phyloP scores from a whole-genome alignment of 2,113 vertebrate species.

The Theristicus caerulescens region DNA sequence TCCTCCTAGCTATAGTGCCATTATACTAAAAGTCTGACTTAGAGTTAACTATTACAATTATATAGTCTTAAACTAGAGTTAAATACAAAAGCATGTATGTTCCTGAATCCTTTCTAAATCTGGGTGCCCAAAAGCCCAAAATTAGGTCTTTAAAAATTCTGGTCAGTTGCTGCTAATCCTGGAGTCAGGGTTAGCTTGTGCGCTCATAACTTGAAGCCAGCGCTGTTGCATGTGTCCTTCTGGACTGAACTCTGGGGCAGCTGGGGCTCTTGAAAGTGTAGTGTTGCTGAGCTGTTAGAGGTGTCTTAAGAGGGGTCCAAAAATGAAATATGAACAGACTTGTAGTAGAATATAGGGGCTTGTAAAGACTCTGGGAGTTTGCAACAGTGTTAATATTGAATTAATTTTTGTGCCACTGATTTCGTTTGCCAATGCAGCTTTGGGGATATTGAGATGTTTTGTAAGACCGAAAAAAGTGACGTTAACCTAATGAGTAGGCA shows the following conservation, averaged over 20 bases:
- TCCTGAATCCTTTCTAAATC: background rate
- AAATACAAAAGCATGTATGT: accelerated
- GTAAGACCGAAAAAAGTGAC: background rate
- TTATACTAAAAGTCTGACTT: background rate
- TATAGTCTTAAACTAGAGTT: background rate
- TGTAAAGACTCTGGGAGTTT: background rate
- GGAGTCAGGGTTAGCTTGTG: background rate
- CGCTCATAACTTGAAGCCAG: background rate
- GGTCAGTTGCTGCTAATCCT: background rate
- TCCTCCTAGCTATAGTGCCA: background rate
- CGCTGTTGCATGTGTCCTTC: background rate
- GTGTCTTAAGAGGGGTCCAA: background rate
- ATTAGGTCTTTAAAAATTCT: background rate
- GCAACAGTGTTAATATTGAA: background rate
- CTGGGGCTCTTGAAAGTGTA: background rate
- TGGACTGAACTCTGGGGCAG: background rate
- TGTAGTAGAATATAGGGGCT: background rate
- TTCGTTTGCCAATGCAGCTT: background rate
- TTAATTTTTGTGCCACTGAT: background rate
- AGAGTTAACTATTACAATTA: background rate
- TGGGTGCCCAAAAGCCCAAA: background rate
- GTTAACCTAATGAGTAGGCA: background rate
- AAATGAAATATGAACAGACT: background rate
- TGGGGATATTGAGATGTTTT: background rate
- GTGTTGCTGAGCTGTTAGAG: background rate